Conservation (phyloP, 2,113 vertebrate genomes). For the Pao palembangensis region DNA sequence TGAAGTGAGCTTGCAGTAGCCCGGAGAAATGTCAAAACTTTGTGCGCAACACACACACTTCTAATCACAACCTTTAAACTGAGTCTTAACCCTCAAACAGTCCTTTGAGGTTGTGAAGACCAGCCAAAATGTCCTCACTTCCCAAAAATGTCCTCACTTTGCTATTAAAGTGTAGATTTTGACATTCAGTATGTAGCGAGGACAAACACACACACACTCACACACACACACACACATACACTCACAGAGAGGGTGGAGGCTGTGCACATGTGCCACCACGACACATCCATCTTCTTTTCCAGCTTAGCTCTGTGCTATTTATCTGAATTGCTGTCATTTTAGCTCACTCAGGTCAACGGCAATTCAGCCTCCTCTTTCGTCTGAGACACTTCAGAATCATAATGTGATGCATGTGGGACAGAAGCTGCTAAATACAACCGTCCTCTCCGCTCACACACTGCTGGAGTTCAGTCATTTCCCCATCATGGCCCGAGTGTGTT, state of each 20-base stretch:
- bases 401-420: slow-evolving; percentile 73
- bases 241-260: slow-evolving; percentile 22
- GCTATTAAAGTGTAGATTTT: too few relatives aligned
- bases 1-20: slow-evolving; percentile 15
- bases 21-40: slow-evolving; percentile 50
- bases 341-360: slow-evolving; percentile 74
- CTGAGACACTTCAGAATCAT: slow-evolving; percentile 70
- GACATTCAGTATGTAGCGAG: too few relatives aligned
- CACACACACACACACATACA: neutral
- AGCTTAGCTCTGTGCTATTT: slow-evolving; percentile 67
- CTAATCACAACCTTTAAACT: slow-evolving; percentile 4
- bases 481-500: too few relatives aligned
- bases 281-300: slow-evolving; percentile 72
- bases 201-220: slow-evolving; percentile 16
- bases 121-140: too few relatives aligned
- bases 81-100: too few relatives aligned
- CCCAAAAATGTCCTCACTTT: too few relatives aligned
- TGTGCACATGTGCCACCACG: slow-evolving; percentile 65
- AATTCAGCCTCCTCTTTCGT: slow-evolving; percentile 74
- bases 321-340: slow-evolving; percentile 77
- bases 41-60: slow-evolving; percentile 29
- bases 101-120: too few relatives aligned
- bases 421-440: slow-evolving; percentile 72
- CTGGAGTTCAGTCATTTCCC: slow-evolving; percentile 64
- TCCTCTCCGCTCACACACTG: slow-evolving; percentile 66